Conservation (phyloP, 2,888 invertebrate species). For the Acrocyrtus sp. region DNA sequence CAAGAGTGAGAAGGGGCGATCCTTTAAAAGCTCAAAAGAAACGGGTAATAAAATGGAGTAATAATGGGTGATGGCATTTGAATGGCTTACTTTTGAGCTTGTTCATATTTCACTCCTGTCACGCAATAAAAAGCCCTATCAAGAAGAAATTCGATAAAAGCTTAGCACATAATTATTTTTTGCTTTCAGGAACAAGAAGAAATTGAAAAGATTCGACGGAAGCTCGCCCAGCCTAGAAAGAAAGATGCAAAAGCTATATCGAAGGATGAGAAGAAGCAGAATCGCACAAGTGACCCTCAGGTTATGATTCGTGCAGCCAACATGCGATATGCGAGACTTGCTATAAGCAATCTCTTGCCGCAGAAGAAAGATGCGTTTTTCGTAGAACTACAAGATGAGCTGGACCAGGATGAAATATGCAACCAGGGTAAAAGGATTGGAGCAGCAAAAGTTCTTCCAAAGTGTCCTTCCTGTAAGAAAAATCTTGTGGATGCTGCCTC, state of each 20-base stretch:
- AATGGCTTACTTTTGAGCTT: background rate
- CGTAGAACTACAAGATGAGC: constrained; percentile 43
- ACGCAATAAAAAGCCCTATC: background rate
- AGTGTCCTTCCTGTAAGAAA: constrained; percentile 36
- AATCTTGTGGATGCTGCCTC: constrained; percentile 51
- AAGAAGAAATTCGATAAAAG: background rate
- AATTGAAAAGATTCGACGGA: constrained; percentile 39
- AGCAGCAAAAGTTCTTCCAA: constrained; percentile 34
- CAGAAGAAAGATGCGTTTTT: constrained; percentile 53
- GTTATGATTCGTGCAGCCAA: constrained; percentile 34
- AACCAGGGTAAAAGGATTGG: constrained; percentile 41
- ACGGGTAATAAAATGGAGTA: constrained; percentile 14
- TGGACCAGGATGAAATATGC: constrained; percentile 42
- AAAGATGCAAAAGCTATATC: background rate
- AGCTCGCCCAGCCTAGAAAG: constrained; percentile 29
- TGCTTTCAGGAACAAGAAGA: constrained; percentile 28
- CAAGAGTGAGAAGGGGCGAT: constrained; percentile 37
- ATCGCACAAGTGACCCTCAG: constrained; percentile 18
- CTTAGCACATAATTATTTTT: background rate
- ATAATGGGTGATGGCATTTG: background rate
- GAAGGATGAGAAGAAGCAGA: background rate
- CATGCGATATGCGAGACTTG: constrained; percentile 38
- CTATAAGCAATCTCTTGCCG: constrained; percentile 34
- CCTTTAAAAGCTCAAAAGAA: constrained; percentile 12
- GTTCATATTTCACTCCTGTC: background rate